These are phyloP conservation scores for Quadroppia sp. DNA, from an alignment of 2,888 invertebrate genomes.

Conservation along the genomic window DNA sequence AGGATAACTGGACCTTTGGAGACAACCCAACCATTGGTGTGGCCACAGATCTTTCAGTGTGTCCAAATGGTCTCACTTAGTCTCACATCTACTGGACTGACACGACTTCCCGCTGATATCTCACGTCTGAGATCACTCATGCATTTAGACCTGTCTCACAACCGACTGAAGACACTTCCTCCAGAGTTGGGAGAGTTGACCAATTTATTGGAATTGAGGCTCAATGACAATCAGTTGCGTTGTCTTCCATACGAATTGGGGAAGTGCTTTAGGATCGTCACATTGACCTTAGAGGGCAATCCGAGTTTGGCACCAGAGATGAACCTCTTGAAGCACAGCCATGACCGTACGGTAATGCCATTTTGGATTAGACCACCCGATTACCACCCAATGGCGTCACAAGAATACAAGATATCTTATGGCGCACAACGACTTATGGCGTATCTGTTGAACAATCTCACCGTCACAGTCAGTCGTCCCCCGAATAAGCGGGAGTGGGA, in stretches of 20 bases:
- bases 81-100: slow-evolving; percentile 90
- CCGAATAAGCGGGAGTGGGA: too few relatives aligned
- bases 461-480: too few relatives aligned
- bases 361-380: too few relatives aligned
- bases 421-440: slow-evolving; percentile 90
- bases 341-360: too few relatives aligned
- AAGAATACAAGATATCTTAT: slow-evolving; percentile 81
- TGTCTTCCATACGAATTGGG: slow-evolving; percentile 95
- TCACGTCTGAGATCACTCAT: slow-evolving; percentile 75
- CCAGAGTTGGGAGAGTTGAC: slow-evolving; percentile 95
- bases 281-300: too few relatives aligned
- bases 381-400: too few relatives aligned
- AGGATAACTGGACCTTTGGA: slow-evolving; percentile 47
- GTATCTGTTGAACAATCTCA: slow-evolving; percentile 91
- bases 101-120: slow-evolving; percentile 86
- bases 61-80: slow-evolving; percentile 90
- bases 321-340: too few relatives aligned
- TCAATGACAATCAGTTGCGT: slow-evolving; percentile 89
- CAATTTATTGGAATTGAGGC: slow-evolving; percentile 85
- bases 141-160: slow-evolving; percentile 85
- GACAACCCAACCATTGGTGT: slow-evolving; percentile 75
- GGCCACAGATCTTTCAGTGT: slow-evolving; percentile 84
- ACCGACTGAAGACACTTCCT: slow-evolving; percentile 89
- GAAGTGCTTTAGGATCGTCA: slow-evolving; percentile 90
- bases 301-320: too few relatives aligned